A percentile compares a stretch with the other conserved stretches of the same genome.
These are phyloP conservation scores for Chesias legatella DNA, from an alignment of 2,888 invertebrate genomes.

Conservation along the genomic window DNA sequence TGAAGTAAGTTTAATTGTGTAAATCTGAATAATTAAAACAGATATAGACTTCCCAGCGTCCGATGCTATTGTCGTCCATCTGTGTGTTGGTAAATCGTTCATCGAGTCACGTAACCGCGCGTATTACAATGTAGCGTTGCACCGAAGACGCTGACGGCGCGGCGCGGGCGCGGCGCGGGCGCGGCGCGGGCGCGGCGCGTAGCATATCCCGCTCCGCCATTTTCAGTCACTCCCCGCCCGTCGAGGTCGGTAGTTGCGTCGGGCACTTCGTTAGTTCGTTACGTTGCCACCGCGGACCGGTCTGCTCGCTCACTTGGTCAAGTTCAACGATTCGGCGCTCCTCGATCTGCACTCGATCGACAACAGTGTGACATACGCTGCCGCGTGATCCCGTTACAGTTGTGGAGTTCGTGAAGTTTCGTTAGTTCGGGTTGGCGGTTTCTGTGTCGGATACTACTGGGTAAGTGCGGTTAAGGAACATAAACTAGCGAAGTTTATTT, in stretches of 20 bases:
- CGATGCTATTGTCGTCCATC: slow-evolving; percentile 13
- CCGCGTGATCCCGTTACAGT: neutral
- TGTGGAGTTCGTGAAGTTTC: slow-evolving; percentile 7
- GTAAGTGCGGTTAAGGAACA: too few relatives aligned
- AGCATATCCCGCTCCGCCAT: neutral
- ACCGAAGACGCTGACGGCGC: slow-evolving; percentile 1
- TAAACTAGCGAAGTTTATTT: too few relatives aligned
- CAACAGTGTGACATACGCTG: neutral
- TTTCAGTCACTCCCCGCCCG: slow-evolving; percentile 16
- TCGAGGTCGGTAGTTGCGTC: slow-evolving; percentile 15
- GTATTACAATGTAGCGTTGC: slow-evolving; percentile 18
- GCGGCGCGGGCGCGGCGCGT: neutral
- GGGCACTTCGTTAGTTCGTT: slow-evolving; percentile 2
- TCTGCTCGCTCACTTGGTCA: slow-evolving; percentile 37
- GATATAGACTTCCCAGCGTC: too few relatives aligned
- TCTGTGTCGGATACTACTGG: neutral
- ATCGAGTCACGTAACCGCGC: slow-evolving; percentile 16
- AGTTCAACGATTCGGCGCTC: slow-evolving; percentile 32
- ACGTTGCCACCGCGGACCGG: slow-evolving; percentile 26
- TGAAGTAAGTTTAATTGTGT: too few relatives aligned
- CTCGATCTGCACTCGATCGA: slow-evolving; percentile 10
- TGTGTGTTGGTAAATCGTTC: slow-evolving; percentile 18
- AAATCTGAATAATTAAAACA: too few relatives aligned
- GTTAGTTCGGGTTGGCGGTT: neutral
- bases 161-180: slow-evolving; percentile 1